phyloP scores from a whole-genome alignment of 2,888 invertebrate species.

The Tyria jacobaeae region DNA sequence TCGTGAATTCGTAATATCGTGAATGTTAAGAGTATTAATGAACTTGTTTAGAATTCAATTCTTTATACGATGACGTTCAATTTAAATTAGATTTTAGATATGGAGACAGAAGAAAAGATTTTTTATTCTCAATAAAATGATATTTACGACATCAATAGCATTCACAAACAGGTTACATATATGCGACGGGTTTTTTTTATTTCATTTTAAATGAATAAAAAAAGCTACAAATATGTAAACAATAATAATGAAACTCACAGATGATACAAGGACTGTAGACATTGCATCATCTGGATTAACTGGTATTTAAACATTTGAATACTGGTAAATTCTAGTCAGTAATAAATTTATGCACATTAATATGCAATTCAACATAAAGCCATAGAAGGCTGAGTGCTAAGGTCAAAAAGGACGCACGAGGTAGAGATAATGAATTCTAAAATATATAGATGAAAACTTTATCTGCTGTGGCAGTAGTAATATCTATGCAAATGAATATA shows the following conservation, averaged over 20 bases:
- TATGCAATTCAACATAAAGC: slow-evolving; percentile 28
- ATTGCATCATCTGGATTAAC: slow-evolving; percentile 74
- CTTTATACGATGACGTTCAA: neutral
- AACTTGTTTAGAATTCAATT: slow-evolving; percentile 24
- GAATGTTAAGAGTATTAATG: no score
- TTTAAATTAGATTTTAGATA: neutral
- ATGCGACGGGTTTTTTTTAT: neutral
- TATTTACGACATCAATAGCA: neutral
- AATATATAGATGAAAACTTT: slow-evolving; percentile 13
- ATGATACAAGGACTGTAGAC: slow-evolving; percentile 62
- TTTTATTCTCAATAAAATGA: neutral
- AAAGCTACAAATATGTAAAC: slow-evolving; percentile 38
- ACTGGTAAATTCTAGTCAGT: slow-evolving; percentile 42
- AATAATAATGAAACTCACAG: slow-evolving; percentile 47
- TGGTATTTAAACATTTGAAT: slow-evolving; percentile 32
- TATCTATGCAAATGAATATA: slow-evolving; percentile 17
- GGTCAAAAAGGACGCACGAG: slow-evolving; percentile 25
- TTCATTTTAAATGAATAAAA: neutral
- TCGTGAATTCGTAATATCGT: slow-evolving; percentile 18
- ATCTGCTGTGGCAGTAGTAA: neutral
- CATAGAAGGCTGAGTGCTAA: slow-evolving; percentile 25
- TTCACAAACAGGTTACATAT: no score
- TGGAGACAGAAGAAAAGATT: no score
- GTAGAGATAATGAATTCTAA: slow-evolving; percentile 15
- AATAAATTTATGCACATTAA: slow-evolving; percentile 38